Percentiles rank a stretch among this genome's conserved stretches.
phyloP scores from a whole-genome alignment of 2,888 invertebrate species.

The Toxonevra muliebris region DNA sequence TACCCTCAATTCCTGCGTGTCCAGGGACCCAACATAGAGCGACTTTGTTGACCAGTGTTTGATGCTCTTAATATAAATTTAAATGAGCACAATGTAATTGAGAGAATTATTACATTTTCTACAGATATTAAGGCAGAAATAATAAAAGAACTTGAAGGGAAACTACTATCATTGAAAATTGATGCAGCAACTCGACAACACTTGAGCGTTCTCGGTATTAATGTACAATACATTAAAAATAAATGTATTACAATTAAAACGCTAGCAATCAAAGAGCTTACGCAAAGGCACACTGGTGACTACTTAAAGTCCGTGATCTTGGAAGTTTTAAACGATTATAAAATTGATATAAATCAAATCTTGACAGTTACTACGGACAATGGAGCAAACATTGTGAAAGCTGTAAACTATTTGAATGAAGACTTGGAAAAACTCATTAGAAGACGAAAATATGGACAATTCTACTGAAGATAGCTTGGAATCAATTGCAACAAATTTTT shows the following conservation, averaged over 20 bases:
- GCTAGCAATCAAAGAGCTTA: conserved; percentile 36
- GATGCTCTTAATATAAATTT: conserved; percentile 23
- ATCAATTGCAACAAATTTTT: conserved; percentile 10
- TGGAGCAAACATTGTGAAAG: conserved; percentile 31
- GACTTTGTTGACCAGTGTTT: not conserved
- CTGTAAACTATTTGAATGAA: conserved; percentile 27
- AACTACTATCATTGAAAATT: conserved; percentile 38
- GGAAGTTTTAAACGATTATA: conserved; percentile 24
- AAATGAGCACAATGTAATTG: conserved; percentile 34
- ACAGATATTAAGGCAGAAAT: conserved; percentile 31
- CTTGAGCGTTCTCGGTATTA: conserved; percentile 33
- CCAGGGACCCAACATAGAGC: no score
- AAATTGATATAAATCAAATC: conserved; percentile 30
- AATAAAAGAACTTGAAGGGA: conserved; percentile 30
- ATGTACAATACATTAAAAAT: conserved; percentile 37
- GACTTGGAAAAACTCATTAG: conserved; percentile 14
- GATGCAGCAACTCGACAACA: conserved; percentile 35
- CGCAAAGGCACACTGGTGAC: conserved; percentile 23
- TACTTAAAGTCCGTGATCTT: conserved; percentile 25
- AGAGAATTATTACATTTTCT: conserved; percentile 31
- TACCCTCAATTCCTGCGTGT: no score
- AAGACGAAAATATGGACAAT: conserved; percentile 9
- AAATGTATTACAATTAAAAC: conserved; percentile 34
- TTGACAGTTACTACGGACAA: conserved; percentile 36
- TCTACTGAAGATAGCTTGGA: conserved; percentile 6